Conservation (phyloP, 2,113 vertebrate species). For the Ceuthmochares aereus region DNA sequence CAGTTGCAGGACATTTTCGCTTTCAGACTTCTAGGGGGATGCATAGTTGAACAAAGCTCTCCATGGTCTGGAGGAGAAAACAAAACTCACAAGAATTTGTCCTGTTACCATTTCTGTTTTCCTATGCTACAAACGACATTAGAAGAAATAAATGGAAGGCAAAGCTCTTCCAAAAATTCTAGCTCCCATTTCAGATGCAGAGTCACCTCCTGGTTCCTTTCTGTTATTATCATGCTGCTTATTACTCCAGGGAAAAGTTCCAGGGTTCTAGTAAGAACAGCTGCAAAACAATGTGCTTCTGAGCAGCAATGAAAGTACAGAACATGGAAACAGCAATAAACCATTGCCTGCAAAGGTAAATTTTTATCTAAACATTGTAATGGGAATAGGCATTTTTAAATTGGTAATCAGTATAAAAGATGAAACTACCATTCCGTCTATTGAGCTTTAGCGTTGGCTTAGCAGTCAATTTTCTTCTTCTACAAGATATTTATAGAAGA, state of each 20-base stretch:
- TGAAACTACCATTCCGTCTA: background rate
- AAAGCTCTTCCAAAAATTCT: background rate
- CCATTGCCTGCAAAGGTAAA: background rate
- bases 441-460: background rate
- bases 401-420: background rate
- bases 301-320: background rate
- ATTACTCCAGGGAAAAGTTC: background rate
- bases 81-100: background rate
- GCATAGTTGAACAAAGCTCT: slow-evolving; percentile 33
- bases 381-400: background rate
- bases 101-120: background rate
- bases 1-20: background rate
- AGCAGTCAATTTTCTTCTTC: background rate
- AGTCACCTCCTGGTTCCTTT: background rate
- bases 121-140: background rate
- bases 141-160: background rate
- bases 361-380: background rate
- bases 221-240: background rate
- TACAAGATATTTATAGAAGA: background rate
- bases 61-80: background rate
- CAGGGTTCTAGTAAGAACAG: background rate
- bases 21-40: background rate
- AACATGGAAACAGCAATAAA: background rate
- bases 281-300: background rate
- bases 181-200: background rate